Base-by-base conservation (phyloP, 1,140 invertebrate species). In the Anagrus nilaparvatae region DNA sequence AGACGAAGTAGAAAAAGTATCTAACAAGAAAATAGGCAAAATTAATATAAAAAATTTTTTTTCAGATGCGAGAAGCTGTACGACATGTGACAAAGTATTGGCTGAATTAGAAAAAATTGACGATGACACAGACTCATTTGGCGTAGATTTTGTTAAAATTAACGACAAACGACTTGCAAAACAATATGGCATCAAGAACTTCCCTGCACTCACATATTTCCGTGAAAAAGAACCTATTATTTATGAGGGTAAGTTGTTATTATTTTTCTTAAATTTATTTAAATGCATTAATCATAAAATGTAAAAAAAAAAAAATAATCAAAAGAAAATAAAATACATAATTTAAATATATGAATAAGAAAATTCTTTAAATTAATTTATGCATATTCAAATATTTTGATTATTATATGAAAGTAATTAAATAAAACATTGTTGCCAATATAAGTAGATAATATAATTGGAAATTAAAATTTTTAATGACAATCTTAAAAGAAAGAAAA, bases 161-260 rank as follows among this genome's bases (percentile, higher is more conserved):
- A 91, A 91, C 74, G 91, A 95, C 71, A 92, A 93, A 76, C 77
- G 89, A 69, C 74, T 90, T 54, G 90, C 91, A 37, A 94, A 94
- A 63, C 87, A 91, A 55, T 90, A 92, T 79, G 89, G 88, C 54
- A 89, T 94, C 65, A 89, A 83, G 64, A 88, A 77, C 65, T 94
- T 94, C 61, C 91, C 91, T 44, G 85, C 88, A 41, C 85, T 95
- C 66, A 90, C 89, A 50, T 94, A 93, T 63, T 94, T 94, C 72
- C 80, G 85, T 50, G 87, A 93, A 63, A 90, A 85, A 65, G 85
- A 91, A 75, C 87, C 87, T 54, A 88, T 90, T 60, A 87, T 90
- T 57, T 92, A 89, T 67, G 87, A 92, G 75, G 87, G 84, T 86
- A 56, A 65, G 52, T 44, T n/a, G n/a, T n/a, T n/a, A n/a, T n/a